phyloP scores from a whole-genome alignment of 30 jellyfish, hydroid and myxozoan species.

The Chrysaora quinquecirrha region DNA sequence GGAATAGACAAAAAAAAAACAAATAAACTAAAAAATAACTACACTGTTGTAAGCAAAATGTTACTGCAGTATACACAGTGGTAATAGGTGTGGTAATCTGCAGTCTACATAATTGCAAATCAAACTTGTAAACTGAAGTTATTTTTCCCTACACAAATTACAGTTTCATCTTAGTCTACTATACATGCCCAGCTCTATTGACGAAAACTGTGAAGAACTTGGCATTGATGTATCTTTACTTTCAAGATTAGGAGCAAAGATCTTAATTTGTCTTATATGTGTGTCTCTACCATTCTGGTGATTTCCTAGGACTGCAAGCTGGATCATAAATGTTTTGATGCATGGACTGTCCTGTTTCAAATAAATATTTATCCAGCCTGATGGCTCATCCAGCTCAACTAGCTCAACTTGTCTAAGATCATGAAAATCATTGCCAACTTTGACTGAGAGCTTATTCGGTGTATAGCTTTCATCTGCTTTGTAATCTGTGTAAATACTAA shows the following conservation, averaged over 20 bases:
- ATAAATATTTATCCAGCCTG: slow-evolving; percentile 95
- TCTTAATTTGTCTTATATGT: slow-evolving; percentile 86
- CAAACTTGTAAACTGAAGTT: too few relatives aligned
- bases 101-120: too few relatives aligned
- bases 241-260: slow-evolving; percentile 91
- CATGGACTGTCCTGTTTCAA: slow-evolving; percentile 69
- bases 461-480: slow-evolving; percentile 99
- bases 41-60: too few relatives aligned
- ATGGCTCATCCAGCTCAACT: slow-evolving; percentile 91
- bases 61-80: too few relatives aligned
- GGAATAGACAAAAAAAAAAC: too few relatives aligned
- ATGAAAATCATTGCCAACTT: slow-evolving; percentile 96
- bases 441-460: slow-evolving; percentile 91
- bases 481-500: slow-evolving; percentile 91
- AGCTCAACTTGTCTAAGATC: slow-evolving; percentile 90
- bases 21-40: too few relatives aligned
- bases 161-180: slow-evolving; percentile 44
- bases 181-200: slow-evolving; percentile 71
- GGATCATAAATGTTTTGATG: slow-evolving; percentile 92
- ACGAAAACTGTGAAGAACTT: slow-evolving; percentile 48
- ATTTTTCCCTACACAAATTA: neutral
- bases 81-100: too few relatives aligned
- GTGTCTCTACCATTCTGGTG: slow-evolving; percentile 99
- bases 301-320: slow-evolving; percentile 90
- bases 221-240: slow-evolving; percentile 64